Conservation (phyloP, 2,113 vertebrate genomes). For the Trichechus manatus region DNA sequence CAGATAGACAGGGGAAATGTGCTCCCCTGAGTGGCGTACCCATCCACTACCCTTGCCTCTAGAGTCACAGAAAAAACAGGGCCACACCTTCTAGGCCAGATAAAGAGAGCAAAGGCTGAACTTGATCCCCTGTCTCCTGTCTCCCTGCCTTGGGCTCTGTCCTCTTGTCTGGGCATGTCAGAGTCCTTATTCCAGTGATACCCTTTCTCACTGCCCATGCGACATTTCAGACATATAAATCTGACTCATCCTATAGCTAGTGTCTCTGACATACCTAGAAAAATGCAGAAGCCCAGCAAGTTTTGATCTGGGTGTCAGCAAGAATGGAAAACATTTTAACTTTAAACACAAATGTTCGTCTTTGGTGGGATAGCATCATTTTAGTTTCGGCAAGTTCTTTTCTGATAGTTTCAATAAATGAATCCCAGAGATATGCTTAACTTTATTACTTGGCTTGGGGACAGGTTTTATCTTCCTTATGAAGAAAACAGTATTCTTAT, state of each 20-base stretch:
- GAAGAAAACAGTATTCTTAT: not conserved
- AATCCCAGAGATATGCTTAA: not conserved
- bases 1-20: not conserved
- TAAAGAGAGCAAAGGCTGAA: not conserved
- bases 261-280: not conserved
- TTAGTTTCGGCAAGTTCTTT: constrained; percentile 28
- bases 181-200: not conserved
- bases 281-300: not conserved
- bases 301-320: not conserved
- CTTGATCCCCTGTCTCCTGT: not conserved
- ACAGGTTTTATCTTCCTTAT: not conserved
- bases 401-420: not conserved
- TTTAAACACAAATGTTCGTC: not conserved
- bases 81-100: not conserved
- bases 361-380: not conserved
- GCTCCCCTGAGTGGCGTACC: not conserved
- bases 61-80: not conserved
- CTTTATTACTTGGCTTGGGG: not conserved
- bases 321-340: constrained; percentile 1
- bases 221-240: not conserved
- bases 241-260: not conserved
- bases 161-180: not conserved
- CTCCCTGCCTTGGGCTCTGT: not conserved
- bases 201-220: not conserved
- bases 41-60: not conserved